A percentile compares a stretch with the other conserved stretches of the same genome.
Conservation (phyloP, 2,797 vertebrate genomes). For the Ciconia nigra region DNA sequence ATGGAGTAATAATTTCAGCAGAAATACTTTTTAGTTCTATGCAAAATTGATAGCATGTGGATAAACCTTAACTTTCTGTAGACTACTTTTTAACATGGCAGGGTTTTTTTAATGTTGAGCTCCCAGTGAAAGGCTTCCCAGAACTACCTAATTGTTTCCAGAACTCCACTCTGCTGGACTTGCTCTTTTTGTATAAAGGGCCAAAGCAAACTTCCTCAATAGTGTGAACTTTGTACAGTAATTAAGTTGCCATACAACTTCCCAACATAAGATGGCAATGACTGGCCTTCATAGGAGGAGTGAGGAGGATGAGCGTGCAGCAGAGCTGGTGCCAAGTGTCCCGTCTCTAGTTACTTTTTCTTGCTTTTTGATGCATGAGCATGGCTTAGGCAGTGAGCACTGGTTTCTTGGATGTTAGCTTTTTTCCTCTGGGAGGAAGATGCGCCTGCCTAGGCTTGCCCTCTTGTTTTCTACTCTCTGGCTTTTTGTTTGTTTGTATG, state of each 20-base stretch:
- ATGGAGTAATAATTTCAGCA: neutral
- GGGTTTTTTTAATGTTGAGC: neutral
- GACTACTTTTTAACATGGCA: neutral
- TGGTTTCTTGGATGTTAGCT: conserved; percentile 15
- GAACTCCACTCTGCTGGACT: neutral
- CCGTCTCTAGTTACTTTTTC: conserved; percentile 45
- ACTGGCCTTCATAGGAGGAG: conserved; percentile 16
- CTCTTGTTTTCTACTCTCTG: neutral
- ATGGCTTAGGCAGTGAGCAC: conserved; percentile 46
- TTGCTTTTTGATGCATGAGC: conserved; percentile 37
- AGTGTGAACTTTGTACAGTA: neutral
- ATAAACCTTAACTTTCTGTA: neutral
- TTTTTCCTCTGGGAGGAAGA: conserved; percentile 6
- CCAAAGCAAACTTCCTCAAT: conserved; percentile 31
- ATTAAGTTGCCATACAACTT: conserved; percentile 70
- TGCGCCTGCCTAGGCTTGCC: neutral
- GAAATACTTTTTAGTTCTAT: neutral
- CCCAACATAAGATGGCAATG: conserved; percentile 69
- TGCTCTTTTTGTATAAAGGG: neutral
- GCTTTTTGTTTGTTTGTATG: neutral
- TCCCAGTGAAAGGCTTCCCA: neutral
- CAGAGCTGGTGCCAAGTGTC: conserved; percentile 24
- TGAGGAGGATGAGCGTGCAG: neutral
- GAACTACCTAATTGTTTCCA: neutral
- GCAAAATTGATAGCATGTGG: neutral